These are phyloP conservation scores for Sylvia borin DNA, from an alignment of 2,797 vertebrate species.

Conservation along the genomic window DNA sequence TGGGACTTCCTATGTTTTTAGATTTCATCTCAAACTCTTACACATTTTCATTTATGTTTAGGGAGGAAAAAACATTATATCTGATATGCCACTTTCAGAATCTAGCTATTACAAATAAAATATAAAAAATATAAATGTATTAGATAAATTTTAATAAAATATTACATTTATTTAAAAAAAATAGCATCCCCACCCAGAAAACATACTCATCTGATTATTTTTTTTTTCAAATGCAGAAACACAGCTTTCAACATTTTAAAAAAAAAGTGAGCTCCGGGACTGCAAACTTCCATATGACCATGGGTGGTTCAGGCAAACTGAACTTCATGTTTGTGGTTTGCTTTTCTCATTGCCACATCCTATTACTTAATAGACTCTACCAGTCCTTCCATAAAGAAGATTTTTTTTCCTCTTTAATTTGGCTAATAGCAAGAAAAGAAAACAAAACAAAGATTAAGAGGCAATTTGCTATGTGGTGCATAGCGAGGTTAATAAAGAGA, in stretches of 20 bases:
- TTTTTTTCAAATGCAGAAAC: not conserved
- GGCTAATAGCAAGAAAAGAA: slow-evolving; percentile 8
- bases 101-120: not conserved
- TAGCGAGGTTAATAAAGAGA: slow-evolving; percentile 47
- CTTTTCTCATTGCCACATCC: not conserved
- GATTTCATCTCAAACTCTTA: not conserved
- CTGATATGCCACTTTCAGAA: not conserved
- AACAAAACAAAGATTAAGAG: slow-evolving; percentile 45
- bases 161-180: not conserved
- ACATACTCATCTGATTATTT: not conserved
- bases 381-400: not conserved
- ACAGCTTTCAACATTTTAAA: not conserved
- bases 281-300: not conserved
- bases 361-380: not conserved
- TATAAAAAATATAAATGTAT: not conserved
- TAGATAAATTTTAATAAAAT: not conserved
- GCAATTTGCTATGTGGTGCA: slow-evolving; percentile 38
- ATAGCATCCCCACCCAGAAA: not conserved
- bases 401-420: slow-evolving; percentile 1
- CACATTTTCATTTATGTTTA: not conserved
- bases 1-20: not conserved
- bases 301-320: not conserved
- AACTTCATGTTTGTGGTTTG: not conserved
- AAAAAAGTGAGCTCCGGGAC: not conserved
- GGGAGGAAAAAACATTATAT: not conserved